Evolutionary conservation across 2,113 vertebrate genomes (phyloP).

Genomic region (Amazona guildingii): DNA sequence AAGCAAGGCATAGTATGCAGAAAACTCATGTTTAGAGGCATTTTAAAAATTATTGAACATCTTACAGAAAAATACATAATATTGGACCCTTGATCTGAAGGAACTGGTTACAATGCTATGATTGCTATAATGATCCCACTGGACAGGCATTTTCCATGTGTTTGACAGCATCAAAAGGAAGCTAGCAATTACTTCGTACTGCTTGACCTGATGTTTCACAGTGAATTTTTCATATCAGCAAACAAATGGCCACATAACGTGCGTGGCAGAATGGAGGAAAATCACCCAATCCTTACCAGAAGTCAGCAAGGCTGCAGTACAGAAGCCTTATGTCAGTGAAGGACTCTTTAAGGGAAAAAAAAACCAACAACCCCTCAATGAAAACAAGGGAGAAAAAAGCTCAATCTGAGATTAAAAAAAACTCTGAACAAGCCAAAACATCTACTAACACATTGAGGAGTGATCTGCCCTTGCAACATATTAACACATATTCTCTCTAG

Average conservation of each 20-base stretch:
- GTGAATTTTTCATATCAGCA: background rate
- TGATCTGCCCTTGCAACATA: background rate
- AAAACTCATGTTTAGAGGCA: background rate
- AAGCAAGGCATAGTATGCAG: background rate
- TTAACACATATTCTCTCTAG: background rate
- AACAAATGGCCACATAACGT: background rate
- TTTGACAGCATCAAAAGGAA: background rate
- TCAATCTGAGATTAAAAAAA: background rate
- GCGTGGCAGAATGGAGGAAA: background rate
- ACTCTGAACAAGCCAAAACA: background rate
- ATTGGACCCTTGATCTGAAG: background rate
- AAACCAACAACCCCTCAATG: background rate
- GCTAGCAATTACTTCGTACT: background rate
- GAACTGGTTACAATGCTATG: background rate
- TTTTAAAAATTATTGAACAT: background rate
- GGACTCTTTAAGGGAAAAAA: background rate
- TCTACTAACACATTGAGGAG: background rate
- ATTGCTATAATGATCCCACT: background rate
- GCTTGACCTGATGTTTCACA: background rate
- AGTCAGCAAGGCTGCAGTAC: background rate
- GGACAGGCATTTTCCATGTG: background rate
- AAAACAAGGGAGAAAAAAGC: background rate
- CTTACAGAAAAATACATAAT: background rate
- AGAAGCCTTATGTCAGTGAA: background rate
- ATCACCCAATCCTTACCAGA: background rate